Evolutionary conservation across 2,888 invertebrate species (phyloP).

Genomic region (Drosophila monieri): DNA sequence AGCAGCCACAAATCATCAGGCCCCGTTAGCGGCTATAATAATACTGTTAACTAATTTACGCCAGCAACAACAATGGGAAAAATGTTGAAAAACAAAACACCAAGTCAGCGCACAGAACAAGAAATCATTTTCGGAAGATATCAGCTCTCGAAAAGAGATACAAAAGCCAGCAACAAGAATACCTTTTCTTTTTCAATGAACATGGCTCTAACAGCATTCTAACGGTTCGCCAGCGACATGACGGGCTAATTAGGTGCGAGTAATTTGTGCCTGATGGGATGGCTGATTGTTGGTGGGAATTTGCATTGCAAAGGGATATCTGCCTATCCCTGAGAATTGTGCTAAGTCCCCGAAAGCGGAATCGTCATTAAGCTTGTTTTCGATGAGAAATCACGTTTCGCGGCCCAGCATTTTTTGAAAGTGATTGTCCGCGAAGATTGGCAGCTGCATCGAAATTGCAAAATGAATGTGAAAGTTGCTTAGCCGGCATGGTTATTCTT

Average conservation of each 20-base stretch:
- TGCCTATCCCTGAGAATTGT: constrained; percentile 56
- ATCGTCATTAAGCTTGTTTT: constrained; percentile 41
- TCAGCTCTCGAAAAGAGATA: constrained; percentile 20
- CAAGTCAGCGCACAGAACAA: constrained; percentile 58
- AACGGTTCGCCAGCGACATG: constrained; percentile 52
- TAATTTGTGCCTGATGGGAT: constrained; percentile 38
- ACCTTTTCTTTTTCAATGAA: constrained; percentile 61
- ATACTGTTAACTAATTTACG: constrained; percentile 77
- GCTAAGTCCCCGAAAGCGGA: constrained; percentile 34
- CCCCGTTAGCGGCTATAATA: constrained; percentile 70
- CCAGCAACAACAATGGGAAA: constrained; percentile 37
- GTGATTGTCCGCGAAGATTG: constrained; percentile 61
- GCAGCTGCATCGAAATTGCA: constrained; percentile 47
- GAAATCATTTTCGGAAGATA: constrained; percentile 33
- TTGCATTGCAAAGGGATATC: constrained; percentile 42
- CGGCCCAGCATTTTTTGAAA: constrained; percentile 55
- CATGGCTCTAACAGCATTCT: constrained; percentile 43
- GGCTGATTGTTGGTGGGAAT: constrained; percentile 36
- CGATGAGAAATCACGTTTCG: constrained; percentile 40
- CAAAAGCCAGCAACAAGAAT: background rate
- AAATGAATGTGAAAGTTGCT: constrained; percentile 74
- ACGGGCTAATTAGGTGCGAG: constrained; percentile 65
- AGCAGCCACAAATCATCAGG: constrained; percentile 66
- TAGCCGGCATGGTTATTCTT: constrained; percentile 38
- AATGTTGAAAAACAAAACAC: constrained; percentile 50